Evolutionary conservation across 2,888 invertebrate genomes (phyloP).

Genomic region (Rutpela maculata): DNA sequence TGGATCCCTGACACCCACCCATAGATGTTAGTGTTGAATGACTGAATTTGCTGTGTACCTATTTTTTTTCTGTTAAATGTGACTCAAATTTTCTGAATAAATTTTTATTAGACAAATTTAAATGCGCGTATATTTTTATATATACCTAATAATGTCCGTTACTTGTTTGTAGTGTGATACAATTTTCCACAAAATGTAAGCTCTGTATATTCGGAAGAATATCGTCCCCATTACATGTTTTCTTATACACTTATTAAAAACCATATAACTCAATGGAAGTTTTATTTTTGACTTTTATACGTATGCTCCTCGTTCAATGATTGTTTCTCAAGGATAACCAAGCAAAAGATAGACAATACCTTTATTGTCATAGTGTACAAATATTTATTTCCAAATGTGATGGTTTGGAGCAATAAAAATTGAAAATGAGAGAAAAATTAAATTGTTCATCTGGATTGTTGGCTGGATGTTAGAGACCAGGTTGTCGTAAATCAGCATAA

Average conservation of each 20-base stretch:
- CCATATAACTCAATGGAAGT: background rate
- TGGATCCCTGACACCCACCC: constrained; percentile 63
- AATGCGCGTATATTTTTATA: background rate
- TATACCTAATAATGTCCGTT: background rate
- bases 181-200: background rate
- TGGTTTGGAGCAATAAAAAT: no score
- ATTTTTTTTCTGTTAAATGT: constrained; percentile 37
- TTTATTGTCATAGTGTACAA: no score
- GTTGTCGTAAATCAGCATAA: no score
- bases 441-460: no score
- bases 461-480: no score
- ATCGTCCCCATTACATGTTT: background rate
- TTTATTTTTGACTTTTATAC: background rate
- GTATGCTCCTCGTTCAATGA: no score
- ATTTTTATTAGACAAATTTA: constrained; percentile 18
- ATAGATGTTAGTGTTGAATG: constrained; percentile 48
- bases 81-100: constrained; percentile 38
- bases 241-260: background rate
- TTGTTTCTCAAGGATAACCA: no score
- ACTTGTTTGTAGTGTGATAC: background rate
- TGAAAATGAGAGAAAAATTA: no score
- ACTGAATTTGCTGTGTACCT: constrained; percentile 41
- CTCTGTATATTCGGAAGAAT: background rate
- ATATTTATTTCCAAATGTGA: no score
- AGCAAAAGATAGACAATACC: no score